Base-by-base conservation (phyloP, 2,888 invertebrate genomes). In the Tortricodes alternella region DNA sequence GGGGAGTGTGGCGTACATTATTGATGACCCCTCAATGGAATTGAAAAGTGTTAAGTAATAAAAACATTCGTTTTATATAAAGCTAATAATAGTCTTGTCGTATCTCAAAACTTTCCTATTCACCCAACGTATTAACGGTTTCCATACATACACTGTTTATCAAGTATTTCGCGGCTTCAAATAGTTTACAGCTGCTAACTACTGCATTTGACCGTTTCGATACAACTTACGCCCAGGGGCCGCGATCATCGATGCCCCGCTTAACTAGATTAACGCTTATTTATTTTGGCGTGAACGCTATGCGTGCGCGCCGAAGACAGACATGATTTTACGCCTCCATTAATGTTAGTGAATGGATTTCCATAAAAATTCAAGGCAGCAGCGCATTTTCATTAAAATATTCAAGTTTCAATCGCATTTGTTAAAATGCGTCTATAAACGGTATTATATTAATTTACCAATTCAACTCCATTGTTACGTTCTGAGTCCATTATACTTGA, bases 251-350 rank as follows among this genome's bases (percentile, higher is more conserved):
- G 57, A 57, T 51, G 59, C 53, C 53, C 59, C 58, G 62, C 65
- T 64, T 59, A 59, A 48, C 52, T 68, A 66, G 70, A 76, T 67
- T 68, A 71, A 70, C 71, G 83, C 75, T 84, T 89, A 85, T 89
- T 89, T 89, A 83, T 83, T 77, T 89, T 89, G 88, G 87, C 87
- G 75, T 67, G 60, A 74, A 69, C 64, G 64, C 70, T 78, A 88
- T 89, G 85, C 81, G 83, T 82, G 68, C 64, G 71, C 80, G 77
- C 69, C 79, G 89, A 85, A 83, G 88, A 87, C 83, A 82, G 86
- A 89, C 72, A 76, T 68, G 76, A 75, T 68, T 79, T 82, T 78
- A 85, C 78, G 75, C 76, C 65, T 78, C 77, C 70, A 83, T 83
- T 78, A 78, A 77, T 72, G 68, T 64, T 68, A 66, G 65, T 62